Percentiles rank a stretch among this genome's conserved stretches.
phyloP scores from a whole-genome alignment of 2,797 vertebrate genomes.

The Oryzias sinensis region DNA sequence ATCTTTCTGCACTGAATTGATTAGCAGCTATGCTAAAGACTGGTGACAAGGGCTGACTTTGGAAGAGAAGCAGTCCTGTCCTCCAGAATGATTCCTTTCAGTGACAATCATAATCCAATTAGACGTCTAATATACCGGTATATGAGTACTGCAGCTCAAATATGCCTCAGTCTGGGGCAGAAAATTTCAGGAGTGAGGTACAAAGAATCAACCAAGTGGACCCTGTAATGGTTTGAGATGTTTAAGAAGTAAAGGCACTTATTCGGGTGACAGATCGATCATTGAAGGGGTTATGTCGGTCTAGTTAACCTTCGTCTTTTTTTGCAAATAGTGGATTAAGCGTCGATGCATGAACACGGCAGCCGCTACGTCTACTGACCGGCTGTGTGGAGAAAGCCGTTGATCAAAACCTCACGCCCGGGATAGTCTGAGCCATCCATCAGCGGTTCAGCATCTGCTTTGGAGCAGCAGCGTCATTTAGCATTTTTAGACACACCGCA shows the following conservation, averaged over 20 bases:
- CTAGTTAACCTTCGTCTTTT: slow-evolving; percentile 55
- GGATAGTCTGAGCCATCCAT: slow-evolving; percentile 22
- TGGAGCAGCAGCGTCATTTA: slow-evolving; percentile 36
- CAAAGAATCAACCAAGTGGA: slow-evolving; percentile 11
- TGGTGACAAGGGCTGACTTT: slow-evolving; percentile 12
- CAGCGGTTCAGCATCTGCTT: slow-evolving; percentile 22
- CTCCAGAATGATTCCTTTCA: slow-evolving; percentile 50
- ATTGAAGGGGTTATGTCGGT: slow-evolving; percentile 49
- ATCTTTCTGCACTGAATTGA: slow-evolving; percentile 45
- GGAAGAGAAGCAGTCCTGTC: slow-evolving; percentile 32
- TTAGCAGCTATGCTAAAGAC: slow-evolving; percentile 59
- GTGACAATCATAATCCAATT: slow-evolving; percentile 56
- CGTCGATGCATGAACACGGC: slow-evolving; percentile 38
- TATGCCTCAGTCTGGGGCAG: slow-evolving; percentile 47
- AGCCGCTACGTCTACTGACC: slow-evolving; percentile 45
- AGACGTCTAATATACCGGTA: slow-evolving; percentile 59
- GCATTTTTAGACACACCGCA: no score
- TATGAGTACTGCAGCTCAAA: slow-evolving; percentile 60
- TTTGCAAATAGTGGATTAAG: slow-evolving; percentile 60
- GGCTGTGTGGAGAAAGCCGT: slow-evolving; percentile 32
- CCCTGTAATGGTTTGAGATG: not conserved
- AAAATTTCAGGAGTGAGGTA: slow-evolving; percentile 50
- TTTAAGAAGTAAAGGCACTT: slow-evolving; percentile 10
- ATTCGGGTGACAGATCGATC: slow-evolving; percentile 47
- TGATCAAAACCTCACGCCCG: slow-evolving; percentile 54